Evolutionary conservation across 2,113 vertebrate species (phyloP).

Genomic region (Dryoscopus gambensis): DNA sequence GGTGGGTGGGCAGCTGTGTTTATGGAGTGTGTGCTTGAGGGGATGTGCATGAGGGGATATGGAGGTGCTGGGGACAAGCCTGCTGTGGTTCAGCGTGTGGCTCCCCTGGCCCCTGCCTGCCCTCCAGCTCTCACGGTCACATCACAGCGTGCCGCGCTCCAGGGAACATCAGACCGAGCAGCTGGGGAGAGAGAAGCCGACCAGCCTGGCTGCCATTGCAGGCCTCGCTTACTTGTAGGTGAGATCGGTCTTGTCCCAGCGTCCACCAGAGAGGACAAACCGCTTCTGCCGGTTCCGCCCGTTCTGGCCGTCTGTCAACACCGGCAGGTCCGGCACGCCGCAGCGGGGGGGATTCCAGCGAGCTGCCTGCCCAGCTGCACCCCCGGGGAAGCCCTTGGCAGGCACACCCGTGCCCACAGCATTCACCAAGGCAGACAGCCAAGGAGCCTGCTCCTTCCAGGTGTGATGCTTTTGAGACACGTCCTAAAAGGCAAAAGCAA

Average conservation of each 20-base stretch:
- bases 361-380: rapidly evolving
- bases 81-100: not conserved
- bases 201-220: rapidly evolving
- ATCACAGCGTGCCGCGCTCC: rapidly evolving
- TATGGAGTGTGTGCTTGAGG: rapidly evolving
- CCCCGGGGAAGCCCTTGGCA: not conserved
- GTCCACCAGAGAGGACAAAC: slow-evolving; percentile 83
- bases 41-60: not conserved
- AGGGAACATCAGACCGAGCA: not conserved
- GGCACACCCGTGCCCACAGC: not conserved
- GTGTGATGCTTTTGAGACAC: slow-evolving; percentile 13
- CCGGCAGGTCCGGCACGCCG: slow-evolving; percentile 80
- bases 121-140: not conserved
- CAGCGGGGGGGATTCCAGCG: slow-evolving; percentile 79
- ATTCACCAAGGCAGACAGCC: not conserved
- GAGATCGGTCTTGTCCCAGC: slow-evolving; percentile 85
- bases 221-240: slow-evolving; percentile 86
- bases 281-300: slow-evolving; percentile 80
- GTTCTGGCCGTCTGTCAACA: not conserved
- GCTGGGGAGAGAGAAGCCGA: not conserved
- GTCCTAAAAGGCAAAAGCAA: slow-evolving; percentile 24
- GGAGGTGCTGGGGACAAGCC: not conserved
- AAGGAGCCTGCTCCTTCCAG: slow-evolving; percentile 60
- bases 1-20: not conserved
- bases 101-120: not conserved